Evolutionary conservation across 2,888 invertebrate genomes (phyloP), one percentile per base, ranked within the genome.

Genomic region (Polydrusus pterygomalis): DNA sequence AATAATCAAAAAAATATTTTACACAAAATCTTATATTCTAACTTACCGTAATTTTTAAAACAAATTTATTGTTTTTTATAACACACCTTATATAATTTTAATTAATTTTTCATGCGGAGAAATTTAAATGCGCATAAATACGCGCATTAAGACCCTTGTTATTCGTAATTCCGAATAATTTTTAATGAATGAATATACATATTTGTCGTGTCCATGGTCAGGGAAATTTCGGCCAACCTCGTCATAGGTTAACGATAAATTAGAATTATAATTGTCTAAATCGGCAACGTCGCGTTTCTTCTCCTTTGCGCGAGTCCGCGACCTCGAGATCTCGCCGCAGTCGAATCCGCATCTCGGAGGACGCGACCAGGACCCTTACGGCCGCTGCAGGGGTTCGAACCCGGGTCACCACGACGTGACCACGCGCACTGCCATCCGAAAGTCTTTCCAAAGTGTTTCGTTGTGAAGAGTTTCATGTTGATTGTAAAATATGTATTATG

Each of bases 291-390:
- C 20, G 70, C 56, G 15, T 10, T 60, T 65, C 68, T 74, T 74
- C 70, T 74, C 67, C 54, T 20, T 69, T 77, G 77, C 77, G 77
- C 77, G 74, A 70, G 74, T 77, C 60, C 68, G 68, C 77, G 77
- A 75, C 77, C 77, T 77, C 77, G 70, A 65, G 71, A 75, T 74
- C 74, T 68, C 70, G 77, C 77, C 77, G 77, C 77, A 77, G 77
- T 77, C 77, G 77, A 77, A 74, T 77, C 74, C 77, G 77, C 74
- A 77, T 77, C 77, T 74, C 74, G 77, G 69, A 74, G 67, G 74
- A 64, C 54, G 77, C 68, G 72, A 77, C 63, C 49, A 62, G 71
- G 64, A 40, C 74, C 64, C 68, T 63, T 25, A 49, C 45, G 56
- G 70, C 30, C 62, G 69, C 18, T 68, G 51, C 62, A 25, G 62